Evolutionary conservation across 2,888 invertebrate species (phyloP), one percentile per base, ranked within the genome.

Genomic region (Diplolepis rosae): DNA sequence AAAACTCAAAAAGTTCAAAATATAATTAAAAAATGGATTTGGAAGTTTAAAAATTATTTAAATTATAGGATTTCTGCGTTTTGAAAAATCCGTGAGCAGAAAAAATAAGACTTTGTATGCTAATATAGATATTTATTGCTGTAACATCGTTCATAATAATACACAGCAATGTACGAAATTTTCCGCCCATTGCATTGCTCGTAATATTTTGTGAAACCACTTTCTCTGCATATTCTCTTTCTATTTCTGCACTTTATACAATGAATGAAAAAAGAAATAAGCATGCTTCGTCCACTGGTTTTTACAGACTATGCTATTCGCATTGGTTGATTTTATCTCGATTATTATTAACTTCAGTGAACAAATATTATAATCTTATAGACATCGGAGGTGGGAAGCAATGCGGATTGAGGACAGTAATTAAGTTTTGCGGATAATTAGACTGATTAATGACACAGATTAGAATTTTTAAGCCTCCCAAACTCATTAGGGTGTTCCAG

Each of bases 401-500:
- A 81, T 70, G 73, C 50, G 66, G 77, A 74, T 78, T 79, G 71
- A 70, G 50, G 67, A 71, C 28, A 39, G 73, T 32, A 66, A 71
- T 67, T 65, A 48, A 65, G 39, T 32, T 69, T 18, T 61, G 70
- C 39, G 9, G n/a, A 61, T 61, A n/a, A 61, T 61, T 39, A 61
- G 32, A 54, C 54, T 54, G 32, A n/a, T n/a, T n/a, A n/a, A n/a
- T n/a, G n/a, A 30, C 15, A 52, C 28, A 61, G 13, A 61, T 61
- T 32, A 32, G 15, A 6, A n/a, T 74, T 78, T 75, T 70, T 73
- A 77, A 77, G 80, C 80, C 84, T 85, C 84, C 83, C 82, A 84
- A 87, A 86, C 83, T 87, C 81, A 85, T 88, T 87, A 88, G 88
- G 88, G 82, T 86, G 88, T 88, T 88, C 88, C 88, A 88, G 88